phyloP scores from a whole-genome alignment of 1,140 invertebrate genomes.

The Drosophila simulans region DNA sequence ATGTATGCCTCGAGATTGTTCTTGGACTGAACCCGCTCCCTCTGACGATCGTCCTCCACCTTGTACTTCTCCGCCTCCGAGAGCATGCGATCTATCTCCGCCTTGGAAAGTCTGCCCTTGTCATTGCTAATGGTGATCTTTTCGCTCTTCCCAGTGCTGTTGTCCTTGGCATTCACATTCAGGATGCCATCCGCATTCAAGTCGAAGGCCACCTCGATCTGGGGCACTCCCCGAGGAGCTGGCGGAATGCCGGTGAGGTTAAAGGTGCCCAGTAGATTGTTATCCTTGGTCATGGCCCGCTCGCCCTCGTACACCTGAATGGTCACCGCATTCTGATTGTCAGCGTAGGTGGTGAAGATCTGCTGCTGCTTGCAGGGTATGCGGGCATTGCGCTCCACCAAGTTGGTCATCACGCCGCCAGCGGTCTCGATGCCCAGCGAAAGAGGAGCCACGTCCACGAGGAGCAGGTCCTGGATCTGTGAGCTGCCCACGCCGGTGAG shows the following conservation, averaged over 20 bases:
- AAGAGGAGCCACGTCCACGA: constrained; percentile 90
- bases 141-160: constrained; percentile 90
- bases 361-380: constrained; percentile 90
- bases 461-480: constrained; percentile 90
- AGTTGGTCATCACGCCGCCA: constrained; percentile 88
- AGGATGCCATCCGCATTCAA: constrained; percentile 93
- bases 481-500: constrained; percentile 89
- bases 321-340: constrained; percentile 91
- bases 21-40: constrained; percentile 88
- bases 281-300: constrained; percentile 91
- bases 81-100: constrained; percentile 97
- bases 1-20: constrained; percentile 94
- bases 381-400: constrained; percentile 88
- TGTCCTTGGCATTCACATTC: constrained; percentile 92
- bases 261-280: constrained; percentile 92
- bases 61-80: constrained; percentile 90
- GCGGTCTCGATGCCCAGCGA: constrained; percentile 90
- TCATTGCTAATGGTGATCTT: constrained; percentile 96
- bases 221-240: constrained; percentile 86
- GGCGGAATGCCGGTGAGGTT: constrained; percentile 91
- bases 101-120: constrained; percentile 94
- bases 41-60: constrained; percentile 88
- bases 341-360: constrained; percentile 88
- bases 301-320: constrained; percentile 91
- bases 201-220: constrained; percentile 90